Evolutionary conservation across 2,888 invertebrate species (phyloP).

Genomic region (Chloroclystis v-ata): DNA sequence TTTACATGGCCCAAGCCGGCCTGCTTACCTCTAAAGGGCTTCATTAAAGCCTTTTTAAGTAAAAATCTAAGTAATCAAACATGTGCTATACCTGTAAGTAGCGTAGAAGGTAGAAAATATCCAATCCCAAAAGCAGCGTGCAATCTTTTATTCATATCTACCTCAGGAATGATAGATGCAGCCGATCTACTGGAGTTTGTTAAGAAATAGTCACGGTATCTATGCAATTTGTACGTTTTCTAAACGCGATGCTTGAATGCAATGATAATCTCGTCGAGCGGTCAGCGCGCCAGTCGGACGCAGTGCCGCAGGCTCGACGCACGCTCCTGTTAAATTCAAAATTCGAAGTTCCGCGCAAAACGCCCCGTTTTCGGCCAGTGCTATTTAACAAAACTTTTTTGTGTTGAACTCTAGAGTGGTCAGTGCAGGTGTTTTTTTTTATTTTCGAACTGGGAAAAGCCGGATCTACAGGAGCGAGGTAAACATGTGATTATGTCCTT

Average conservation of each 20-base stretch:
- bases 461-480: slow-evolving; percentile 46
- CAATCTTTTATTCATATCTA: slow-evolving; percentile 17
- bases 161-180: slow-evolving; percentile 15
- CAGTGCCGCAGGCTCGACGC: slow-evolving; percentile 42
- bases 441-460: slow-evolving; percentile 21
- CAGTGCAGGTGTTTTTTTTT: slow-evolving; percentile 40
- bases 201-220: slow-evolving; percentile 47
- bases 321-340: slow-evolving; percentile 41
- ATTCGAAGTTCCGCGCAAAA: slow-evolving; percentile 29
- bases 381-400: slow-evolving; percentile 32
- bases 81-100: not conserved
- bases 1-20: too few species aligned
- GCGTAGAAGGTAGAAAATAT: slow-evolving; percentile 2
- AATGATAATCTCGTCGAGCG: slow-evolving; percentile 44
- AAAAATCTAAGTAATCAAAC: not conserved
- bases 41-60: too few species aligned
- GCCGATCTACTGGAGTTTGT: slow-evolving; percentile 17
- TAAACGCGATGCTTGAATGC: slow-evolving; percentile 58
- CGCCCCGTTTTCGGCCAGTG: slow-evolving; percentile 35
- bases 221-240: slow-evolving; percentile 69
- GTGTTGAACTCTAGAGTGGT: slow-evolving; percentile 37
- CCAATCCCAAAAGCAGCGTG: slow-evolving; percentile 12
- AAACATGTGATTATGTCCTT: slow-evolving; percentile 44
- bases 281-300: slow-evolving; percentile 44
- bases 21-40: too few species aligned